Evolutionary conservation across 1,140 invertebrate species (phyloP), one percentile per base, ranked within the genome.

Genomic region (Doryteuthis pealeii): DNA sequence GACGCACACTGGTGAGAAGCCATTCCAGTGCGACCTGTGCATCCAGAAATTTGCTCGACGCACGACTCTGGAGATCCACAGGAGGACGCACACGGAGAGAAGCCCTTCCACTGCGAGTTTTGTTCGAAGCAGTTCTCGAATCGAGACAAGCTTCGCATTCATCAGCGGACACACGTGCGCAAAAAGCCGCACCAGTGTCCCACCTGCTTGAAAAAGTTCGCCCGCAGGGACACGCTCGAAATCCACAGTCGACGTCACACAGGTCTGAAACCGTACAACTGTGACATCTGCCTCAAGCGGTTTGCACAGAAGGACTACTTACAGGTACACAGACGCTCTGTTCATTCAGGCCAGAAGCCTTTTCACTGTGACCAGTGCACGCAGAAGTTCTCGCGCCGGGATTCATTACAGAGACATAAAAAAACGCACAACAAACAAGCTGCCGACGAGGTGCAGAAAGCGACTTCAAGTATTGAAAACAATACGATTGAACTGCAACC

Each of bases 71-170:
- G 74, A 71, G 69, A 74, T 45, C 18, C 81, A 82, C 70, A 67
- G 72, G 31, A n/a, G 75, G 12, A 75, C 68, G 1, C 72, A 77
- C 43, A 77, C 73, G 73, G 66, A 35, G 79, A 79, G 49, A 80
- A 75, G 30, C 74, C 68, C 26, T 78, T 35, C 74, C 28, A 58
- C 14, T 80, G 79, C 67, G n/a, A 65, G 89, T 93, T 92, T 62
- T 96, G 95, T 87, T 94, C 92, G 72, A 96, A 96, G 85, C 94
- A 93, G 1, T 96, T 96, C 85, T 94, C 95, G 26, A 77, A 76
- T 30, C 74, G 74, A 40, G 67, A 49, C n/a, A 70, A 69, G 22
- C 67, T 76, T 30, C 35, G 45, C 31, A 73, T 58, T 32, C 75
- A 76, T 22, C 30, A 33, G 30, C 26, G 68, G 18, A 74, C 45